These are phyloP conservation scores for Phylloscopus trochilus DNA, from an alignment of 2,113 vertebrate genomes.

Conservation along the genomic window DNA sequence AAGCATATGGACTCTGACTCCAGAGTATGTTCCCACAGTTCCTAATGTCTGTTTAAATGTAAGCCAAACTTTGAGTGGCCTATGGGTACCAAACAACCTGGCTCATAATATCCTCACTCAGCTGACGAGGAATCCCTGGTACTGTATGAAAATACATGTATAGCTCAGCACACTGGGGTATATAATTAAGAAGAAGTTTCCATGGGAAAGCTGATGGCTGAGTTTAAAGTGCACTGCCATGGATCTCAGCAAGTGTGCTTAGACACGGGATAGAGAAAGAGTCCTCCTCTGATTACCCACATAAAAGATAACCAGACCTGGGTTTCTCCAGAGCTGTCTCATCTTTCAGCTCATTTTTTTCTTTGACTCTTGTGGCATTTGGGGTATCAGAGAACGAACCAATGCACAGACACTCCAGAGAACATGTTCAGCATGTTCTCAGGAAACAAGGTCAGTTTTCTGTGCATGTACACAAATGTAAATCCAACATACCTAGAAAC, in stretches of 20 bases:
- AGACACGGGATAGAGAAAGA: neutral
- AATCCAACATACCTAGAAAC: neutral
- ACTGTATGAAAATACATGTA: neutral
- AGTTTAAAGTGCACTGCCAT: neutral
- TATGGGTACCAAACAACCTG: neutral
- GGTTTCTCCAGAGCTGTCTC: neutral
- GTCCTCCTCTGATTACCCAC: neutral
- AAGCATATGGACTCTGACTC: neutral
- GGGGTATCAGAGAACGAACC: neutral
- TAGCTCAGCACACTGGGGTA: neutral
- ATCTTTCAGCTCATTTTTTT: neutral
- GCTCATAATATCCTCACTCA: neutral
- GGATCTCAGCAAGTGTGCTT: neutral
- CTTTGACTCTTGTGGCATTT: neutral
- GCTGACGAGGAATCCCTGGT: neutral
- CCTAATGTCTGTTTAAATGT: neutral
- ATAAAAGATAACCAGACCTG: neutral
- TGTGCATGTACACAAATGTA: neutral
- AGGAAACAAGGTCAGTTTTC: neutral
- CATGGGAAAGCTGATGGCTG: neutral
- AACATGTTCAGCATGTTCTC: neutral
- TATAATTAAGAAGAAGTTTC: neutral
- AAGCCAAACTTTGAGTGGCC: neutral
- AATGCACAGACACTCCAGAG: neutral
- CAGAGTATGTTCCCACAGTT: neutral